Evolutionary conservation across 2,113 vertebrate species (phyloP).

Genomic region (Dipodomys spectabilis): DNA sequence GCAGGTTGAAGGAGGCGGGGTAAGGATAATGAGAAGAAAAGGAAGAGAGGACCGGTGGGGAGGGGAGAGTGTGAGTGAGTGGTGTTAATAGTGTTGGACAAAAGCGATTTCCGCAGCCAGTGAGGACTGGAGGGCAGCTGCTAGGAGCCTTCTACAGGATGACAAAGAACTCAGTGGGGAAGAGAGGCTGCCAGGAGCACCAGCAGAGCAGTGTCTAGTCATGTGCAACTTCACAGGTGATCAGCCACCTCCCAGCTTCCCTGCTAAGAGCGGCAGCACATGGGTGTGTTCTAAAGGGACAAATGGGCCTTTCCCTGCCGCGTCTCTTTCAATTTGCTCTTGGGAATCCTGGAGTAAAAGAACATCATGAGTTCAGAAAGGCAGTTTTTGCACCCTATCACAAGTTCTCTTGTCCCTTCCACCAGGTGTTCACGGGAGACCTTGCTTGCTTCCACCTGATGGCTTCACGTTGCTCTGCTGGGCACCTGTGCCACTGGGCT

Average conservation of each 20-base stretch:
- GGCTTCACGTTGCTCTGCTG: neutral
- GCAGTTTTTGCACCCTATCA: neutral
- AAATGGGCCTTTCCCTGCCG: neutral
- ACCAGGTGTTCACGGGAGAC: neutral
- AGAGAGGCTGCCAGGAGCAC: no score
- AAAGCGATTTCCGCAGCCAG: neutral
- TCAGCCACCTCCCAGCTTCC: neutral
- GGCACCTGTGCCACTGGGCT: rapidly evolving
- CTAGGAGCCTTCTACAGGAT: slow-evolving; percentile 33
- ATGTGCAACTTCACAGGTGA: neutral
- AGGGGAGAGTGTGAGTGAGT: rapidly evolving
- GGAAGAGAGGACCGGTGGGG: neutral
- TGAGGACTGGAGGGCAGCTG: slow-evolving; percentile 75
- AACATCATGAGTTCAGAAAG: neutral
- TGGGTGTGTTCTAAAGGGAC: neutral
- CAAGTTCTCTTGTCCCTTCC: neutral
- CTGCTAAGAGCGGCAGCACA: no score
- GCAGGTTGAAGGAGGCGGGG: neutral
- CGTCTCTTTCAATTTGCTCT: neutral
- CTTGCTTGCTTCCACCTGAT: neutral
- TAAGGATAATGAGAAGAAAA: neutral
- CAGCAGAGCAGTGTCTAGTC: neutral
- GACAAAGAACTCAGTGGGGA: neutral
- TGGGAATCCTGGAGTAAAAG: neutral
- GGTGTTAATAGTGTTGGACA: slow-evolving; percentile 71